Percentiles rank a stretch among this genome's conserved stretches.
phyloP scores from a whole-genome alignment of 2,888 invertebrate species.

The Ctena decussata region DNA sequence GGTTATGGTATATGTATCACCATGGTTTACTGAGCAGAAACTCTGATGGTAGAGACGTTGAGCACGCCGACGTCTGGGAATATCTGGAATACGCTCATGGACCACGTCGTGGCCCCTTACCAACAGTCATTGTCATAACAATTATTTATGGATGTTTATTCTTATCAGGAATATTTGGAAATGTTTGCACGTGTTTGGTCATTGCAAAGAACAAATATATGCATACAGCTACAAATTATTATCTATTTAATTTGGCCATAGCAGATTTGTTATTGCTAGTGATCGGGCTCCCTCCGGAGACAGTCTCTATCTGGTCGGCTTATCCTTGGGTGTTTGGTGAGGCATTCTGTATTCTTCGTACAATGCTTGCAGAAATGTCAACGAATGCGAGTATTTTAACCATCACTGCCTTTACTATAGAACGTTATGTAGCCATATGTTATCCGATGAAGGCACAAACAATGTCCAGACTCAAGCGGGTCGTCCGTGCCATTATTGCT shows the following conservation, averaged over 20 bases:
- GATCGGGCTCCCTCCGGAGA: conserved; percentile 94
- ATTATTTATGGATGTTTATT: conserved; percentile 79
- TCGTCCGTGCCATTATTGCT: conserved; percentile 92
- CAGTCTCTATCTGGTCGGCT: conserved; percentile 88
- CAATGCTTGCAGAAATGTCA: conserved; percentile 94
- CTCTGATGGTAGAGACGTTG: not conserved
- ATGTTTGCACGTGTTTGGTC: conserved; percentile 81
- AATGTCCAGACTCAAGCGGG: conserved; percentile 94
- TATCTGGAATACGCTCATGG: conserved; percentile 69
- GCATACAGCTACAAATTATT: conserved; percentile 90
- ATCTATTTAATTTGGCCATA: conserved; percentile 94
- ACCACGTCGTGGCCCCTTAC: conserved; percentile 68
- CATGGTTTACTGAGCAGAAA: not conserved
- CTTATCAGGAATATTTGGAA: conserved; percentile 81
- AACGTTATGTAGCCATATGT: conserved; percentile 95
- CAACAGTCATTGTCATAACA: conserved; percentile 76
- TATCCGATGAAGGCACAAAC: conserved; percentile 94
- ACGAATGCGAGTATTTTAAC: conserved; percentile 90
- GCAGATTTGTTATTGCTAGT: conserved; percentile 93
- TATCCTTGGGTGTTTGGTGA: conserved; percentile 90
- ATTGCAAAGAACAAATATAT: conserved; percentile 80
- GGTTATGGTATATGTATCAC: not conserved
- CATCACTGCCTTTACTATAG: conserved; percentile 95
- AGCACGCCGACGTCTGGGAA: conserved; percentile 59
- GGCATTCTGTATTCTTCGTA: conserved; percentile 92